These are phyloP conservation scores for Thera britannica DNA, from an alignment of 2,888 invertebrate genomes.

Conservation along the genomic window DNA sequence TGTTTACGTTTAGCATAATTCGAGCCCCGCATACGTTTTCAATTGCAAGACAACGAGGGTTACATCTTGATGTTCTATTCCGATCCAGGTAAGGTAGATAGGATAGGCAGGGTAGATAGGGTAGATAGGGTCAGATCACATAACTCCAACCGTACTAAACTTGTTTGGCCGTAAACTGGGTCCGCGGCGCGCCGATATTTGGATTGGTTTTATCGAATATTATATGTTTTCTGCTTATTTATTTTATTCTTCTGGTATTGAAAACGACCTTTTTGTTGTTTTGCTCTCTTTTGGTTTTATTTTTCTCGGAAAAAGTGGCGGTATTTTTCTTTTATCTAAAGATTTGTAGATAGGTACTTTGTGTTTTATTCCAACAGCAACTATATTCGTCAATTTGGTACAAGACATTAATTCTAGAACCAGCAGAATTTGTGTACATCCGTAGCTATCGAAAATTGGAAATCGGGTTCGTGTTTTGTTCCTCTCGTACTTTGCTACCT, in stretches of 20 bases:
- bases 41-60: conserved; percentile 30
- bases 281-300: conserved; percentile 15
- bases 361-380: too few relatives aligned
- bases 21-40: conserved; percentile 28
- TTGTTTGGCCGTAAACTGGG: conserved; percentile 66
- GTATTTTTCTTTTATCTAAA: too few relatives aligned
- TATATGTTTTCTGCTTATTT: conserved; percentile 45
- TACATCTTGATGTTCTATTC: conserved; percentile 49
- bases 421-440: too few relatives aligned
- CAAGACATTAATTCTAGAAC: too few relatives aligned
- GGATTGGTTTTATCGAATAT: conserved; percentile 76
- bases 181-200: conserved; percentile 62
- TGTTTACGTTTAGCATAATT: conserved; percentile 24
- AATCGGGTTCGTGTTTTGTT: too few relatives aligned
- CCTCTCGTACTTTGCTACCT: too few relatives aligned
- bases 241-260: conserved; percentile 32
- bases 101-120: conserved; percentile 45
- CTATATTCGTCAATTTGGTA: too few relatives aligned
- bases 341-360: too few relatives aligned
- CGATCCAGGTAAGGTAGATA: conserved; percentile 51
- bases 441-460: too few relatives aligned
- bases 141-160: conserved; percentile 73
- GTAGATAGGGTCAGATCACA: conserved; percentile 55
- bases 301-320: not conserved
- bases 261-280: conserved; percentile 19